These are phyloP conservation scores for Picathartes gymnocephalus DNA, from an alignment of 2,113 vertebrate species.

Conservation along the genomic window DNA sequence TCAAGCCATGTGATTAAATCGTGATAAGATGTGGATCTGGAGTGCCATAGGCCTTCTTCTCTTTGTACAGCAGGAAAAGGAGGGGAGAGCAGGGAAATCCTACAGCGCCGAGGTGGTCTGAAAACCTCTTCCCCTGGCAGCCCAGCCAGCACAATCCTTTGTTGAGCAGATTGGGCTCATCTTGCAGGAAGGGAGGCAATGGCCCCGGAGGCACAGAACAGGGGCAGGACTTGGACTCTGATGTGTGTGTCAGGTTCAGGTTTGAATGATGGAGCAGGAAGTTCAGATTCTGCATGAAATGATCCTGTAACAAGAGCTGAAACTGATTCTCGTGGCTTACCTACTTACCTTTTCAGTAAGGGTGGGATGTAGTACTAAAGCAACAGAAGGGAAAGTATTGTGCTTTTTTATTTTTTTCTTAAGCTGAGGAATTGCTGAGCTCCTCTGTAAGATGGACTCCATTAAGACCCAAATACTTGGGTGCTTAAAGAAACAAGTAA, in stretches of 20 bases:
- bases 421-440: background rate
- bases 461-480: background rate
- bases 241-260: background rate
- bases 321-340: background rate
- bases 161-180: background rate
- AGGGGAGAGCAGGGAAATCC: background rate
- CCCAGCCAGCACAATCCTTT: background rate
- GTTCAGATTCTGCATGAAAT: background rate
- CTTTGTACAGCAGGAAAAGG: background rate
- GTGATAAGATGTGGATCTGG: background rate
- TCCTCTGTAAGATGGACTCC: background rate
- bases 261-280: background rate
- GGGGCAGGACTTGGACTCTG: background rate
- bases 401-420: too few relatives aligned
- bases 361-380: background rate
- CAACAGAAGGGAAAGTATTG: background rate
- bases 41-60: background rate
- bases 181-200: background rate
- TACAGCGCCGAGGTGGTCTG: background rate
- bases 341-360: background rate
- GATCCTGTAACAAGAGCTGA: background rate
- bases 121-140: background rate
- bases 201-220: background rate
- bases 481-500: background rate
- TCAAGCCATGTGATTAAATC: background rate